phyloP scores from a whole-genome alignment of 2,797 vertebrate species.

The Nothura maculosa region DNA sequence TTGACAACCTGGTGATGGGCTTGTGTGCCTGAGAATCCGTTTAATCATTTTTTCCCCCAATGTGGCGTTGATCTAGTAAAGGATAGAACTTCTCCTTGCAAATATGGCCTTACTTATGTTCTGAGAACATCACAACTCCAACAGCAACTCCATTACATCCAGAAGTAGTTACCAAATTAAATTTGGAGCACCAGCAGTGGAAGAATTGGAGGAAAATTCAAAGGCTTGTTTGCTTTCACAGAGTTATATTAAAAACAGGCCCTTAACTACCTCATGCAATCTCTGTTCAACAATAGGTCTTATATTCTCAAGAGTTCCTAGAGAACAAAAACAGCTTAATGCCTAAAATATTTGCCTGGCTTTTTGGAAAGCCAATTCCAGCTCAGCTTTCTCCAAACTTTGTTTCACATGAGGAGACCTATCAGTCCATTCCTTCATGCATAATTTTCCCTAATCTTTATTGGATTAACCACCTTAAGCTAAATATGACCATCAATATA shows the following conservation, averaged over 20 bases:
- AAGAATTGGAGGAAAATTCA: neutral
- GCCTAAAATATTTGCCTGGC: neutral
- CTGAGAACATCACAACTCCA: neutral
- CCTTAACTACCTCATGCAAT: neutral
- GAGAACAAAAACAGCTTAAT: neutral
- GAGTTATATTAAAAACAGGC: neutral
- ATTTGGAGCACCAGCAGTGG: neutral
- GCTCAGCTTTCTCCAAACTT: neutral
- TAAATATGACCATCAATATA: neutral
- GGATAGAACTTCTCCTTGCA: neutral
- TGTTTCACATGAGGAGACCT: neutral
- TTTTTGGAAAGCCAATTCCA: neutral
- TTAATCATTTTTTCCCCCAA: rapidly evolving
- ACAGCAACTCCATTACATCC: neutral
- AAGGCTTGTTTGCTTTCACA: neutral
- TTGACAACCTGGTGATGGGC: neutral
- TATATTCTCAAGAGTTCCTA: neutral
- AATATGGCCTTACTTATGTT: neutral
- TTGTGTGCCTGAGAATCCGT: neutral
- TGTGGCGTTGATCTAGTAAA: neutral
- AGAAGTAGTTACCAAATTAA: neutral
- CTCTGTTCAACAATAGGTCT: neutral
- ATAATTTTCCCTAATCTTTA: neutral
- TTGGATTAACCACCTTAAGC: conserved; percentile 17
- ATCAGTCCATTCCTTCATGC: neutral